A percentile compares a stretch with the other conserved stretches of the same genome.
phyloP scores from a whole-genome alignment of 2,888 invertebrate species.

The Entomobrya proxima region DNA sequence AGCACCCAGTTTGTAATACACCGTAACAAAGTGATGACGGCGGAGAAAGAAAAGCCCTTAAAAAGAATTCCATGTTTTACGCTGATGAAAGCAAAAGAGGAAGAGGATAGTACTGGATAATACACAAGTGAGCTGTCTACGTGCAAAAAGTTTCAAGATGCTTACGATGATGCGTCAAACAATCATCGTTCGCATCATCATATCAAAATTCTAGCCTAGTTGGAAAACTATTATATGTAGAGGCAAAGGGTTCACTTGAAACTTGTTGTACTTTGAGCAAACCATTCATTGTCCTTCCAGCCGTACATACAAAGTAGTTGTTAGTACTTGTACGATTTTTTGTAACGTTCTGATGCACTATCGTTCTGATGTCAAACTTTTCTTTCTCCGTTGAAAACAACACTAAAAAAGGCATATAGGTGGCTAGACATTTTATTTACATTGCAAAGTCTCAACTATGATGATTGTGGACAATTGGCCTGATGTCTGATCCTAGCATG shows the following conservation, averaged over 20 bases:
- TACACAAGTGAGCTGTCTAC: conserved; percentile 9
- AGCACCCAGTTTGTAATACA: neutral
- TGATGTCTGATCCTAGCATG: neutral
- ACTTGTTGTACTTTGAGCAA: conserved; percentile 19
- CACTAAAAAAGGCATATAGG: neutral
- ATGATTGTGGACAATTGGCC: conserved; percentile 4
- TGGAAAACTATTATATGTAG: conserved; percentile 1
- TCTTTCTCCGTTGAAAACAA: neutral
- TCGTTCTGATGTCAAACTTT: conserved; percentile 17
- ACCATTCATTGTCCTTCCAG: conserved; percentile 22
- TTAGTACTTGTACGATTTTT: neutral
- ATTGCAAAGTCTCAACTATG: neutral
- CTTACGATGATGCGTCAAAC: conserved; percentile 38
- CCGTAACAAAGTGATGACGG: conserved; percentile 24
- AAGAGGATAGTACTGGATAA: neutral
- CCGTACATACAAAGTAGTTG: neutral
- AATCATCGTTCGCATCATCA: conserved; percentile 18
- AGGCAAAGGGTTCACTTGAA: neutral
- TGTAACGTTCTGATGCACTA: neutral
- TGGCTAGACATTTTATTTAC: neutral
- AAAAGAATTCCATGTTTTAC: conserved; percentile 41
- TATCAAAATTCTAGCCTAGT: conserved; percentile 27
- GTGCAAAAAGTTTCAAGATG: conserved; percentile 39
- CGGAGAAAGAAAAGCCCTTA: conserved; percentile 21
- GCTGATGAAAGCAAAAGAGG: conserved; percentile 24